Base-by-base conservation (phyloP, 2,113 vertebrate species). In the Onychostoma macrolepis region DNA sequence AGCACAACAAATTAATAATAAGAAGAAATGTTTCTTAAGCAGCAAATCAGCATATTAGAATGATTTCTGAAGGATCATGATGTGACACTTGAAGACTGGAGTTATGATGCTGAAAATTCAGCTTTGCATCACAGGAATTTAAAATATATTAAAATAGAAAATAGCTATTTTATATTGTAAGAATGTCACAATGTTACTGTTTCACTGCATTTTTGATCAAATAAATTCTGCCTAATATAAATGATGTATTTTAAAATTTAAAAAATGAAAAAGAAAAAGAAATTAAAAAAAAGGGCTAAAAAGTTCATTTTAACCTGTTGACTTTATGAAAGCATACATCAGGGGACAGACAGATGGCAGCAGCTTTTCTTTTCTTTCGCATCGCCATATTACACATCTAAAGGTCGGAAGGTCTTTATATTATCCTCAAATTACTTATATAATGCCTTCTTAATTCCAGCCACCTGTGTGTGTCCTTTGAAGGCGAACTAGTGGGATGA, bases 401-500 rank as follows among this genome's bases (percentile, higher is more conserved):
- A 76, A 48, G 41, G n/a, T 76, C n/a, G 2, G 41, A 48, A 76
- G 41, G 41, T 76, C 41, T 76, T 76, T 48, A 17, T 75, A 76
- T 76, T 43, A 28, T 76, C 41, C n/a, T 76, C n/a, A 45, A 75
- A 75, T 45, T 45, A 28, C n/a, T 76, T 48, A 1, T 9, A 15
- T 76, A 48, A 26, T 28, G 41, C 71, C 26, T 76, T 76, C 45
- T 19, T 81, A 65, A 65, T 81, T 65, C n/a, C 12, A 43, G 38
- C 36, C 56, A 81, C 56, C 56, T 81, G 58, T 81, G 53, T 4
- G 6, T 65, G 36, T 85, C 24, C 15, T 72, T 78, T 65, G n/a
- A 67, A 67, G 58, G 38, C 8, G 1, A 8, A 65, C 38, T 43
- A 76, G 30, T 24, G 11, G 76, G 61, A 80, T 71, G 76, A 13